phyloP scores from a whole-genome alignment of 2,113 vertebrate species.

The Odobenus rosmarus region DNA sequence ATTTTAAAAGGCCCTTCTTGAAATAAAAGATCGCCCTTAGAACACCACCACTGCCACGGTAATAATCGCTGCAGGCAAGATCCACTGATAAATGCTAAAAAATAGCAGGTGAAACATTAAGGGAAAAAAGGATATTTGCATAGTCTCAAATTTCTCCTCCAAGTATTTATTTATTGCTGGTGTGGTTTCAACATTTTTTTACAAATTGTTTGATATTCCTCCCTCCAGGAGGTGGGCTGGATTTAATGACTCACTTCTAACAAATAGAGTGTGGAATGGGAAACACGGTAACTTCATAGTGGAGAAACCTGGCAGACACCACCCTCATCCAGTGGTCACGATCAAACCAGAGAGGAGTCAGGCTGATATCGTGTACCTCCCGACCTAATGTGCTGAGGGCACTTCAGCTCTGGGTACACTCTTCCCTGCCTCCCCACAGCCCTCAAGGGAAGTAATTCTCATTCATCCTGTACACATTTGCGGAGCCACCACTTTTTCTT shows the following conservation, averaged over 20 bases:
- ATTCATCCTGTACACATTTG: no score
- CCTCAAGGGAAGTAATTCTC: no score
- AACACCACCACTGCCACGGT: background rate
- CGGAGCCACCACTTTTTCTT: background rate
- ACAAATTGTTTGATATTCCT: background rate
- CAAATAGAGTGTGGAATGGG: background rate
- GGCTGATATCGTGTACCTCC: background rate
- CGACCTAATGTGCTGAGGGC: background rate
- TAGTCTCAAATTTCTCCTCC: background rate
- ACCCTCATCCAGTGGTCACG: background rate
- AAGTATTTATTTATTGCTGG: background rate
- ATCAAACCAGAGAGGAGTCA: background rate
- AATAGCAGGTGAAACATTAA: background rate
- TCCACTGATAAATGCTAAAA: background rate
- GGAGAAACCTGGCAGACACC: background rate
- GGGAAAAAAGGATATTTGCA: background rate
- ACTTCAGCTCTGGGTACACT: background rate
- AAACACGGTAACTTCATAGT: background rate
- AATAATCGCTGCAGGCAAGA: slow-evolving; percentile 18
- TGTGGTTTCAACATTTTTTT: slow-evolving; percentile 7
- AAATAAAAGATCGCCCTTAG: slow-evolving; percentile 13
- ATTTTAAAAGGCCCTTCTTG: background rate
- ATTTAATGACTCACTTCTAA: background rate
- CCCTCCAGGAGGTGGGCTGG: background rate
- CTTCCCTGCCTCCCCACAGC: no score